Percentiles rank a stretch among this genome's conserved stretches.
Evolutionary conservation across 2,113 vertebrate genomes (phyloP).

Genomic region (Scophthalmus maximus): DNA sequence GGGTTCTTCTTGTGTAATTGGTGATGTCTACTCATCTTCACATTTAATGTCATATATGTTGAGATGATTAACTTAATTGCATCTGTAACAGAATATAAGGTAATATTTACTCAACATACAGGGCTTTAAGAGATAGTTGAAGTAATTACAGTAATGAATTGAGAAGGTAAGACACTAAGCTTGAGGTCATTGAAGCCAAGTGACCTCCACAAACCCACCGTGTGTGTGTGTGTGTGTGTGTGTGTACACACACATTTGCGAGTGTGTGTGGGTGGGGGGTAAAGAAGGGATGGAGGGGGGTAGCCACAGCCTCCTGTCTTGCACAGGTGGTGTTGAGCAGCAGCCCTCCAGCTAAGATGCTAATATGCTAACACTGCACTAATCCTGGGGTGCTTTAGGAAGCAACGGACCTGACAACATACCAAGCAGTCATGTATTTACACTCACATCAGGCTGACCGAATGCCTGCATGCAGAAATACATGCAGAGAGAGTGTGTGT

Average conservation of each 20-base stretch:
- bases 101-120: background rate
- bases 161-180: constrained; percentile 46
- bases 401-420: constrained; percentile 34
- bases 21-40: background rate
- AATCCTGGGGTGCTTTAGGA: constrained; percentile 70
- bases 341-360: constrained; percentile 74
- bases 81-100: constrained; percentile 16
- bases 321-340: constrained; percentile 73
- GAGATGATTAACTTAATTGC: background rate
- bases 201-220: constrained; percentile 55
- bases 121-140: constrained; percentile 13
- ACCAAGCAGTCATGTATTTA: constrained; percentile 16
- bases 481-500: background rate
- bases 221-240: constrained; percentile 22
- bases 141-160: constrained; percentile 34
- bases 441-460: constrained; percentile 19
- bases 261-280: background rate
- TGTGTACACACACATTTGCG: constrained; percentile 16
- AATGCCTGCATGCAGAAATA: constrained; percentile 18
- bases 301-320: constrained; percentile 54
- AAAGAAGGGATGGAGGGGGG: background rate
- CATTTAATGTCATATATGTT: background rate
- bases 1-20: too few relatives aligned
- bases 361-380: constrained; percentile 73
- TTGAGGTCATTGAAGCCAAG: constrained; percentile 26